phyloP scores from a whole-genome alignment of 1,140 invertebrate genomes.

The Batillaria attramentaria region DNA sequence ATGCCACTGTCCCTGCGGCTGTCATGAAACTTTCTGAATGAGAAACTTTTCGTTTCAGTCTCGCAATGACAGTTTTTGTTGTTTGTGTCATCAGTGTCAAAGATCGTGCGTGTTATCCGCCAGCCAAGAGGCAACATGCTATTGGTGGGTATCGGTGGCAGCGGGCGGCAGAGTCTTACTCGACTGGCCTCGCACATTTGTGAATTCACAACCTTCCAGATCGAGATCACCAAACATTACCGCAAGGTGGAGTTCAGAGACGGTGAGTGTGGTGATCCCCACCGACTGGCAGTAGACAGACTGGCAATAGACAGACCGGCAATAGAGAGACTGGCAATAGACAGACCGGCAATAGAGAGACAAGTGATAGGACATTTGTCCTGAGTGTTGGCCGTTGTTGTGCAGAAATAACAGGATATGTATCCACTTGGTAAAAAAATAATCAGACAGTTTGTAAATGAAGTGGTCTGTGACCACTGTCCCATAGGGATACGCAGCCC shows the following conservation, averaged over 20 bases:
- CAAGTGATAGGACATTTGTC: not conserved
- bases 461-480: too few relatives aligned
- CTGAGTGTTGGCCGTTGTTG: not conserved
- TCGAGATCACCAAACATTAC: conserved; percentile 85
- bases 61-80: too few relatives aligned
- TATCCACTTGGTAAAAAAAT: too few relatives aligned
- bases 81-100: conserved; percentile 80
- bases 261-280: conserved; percentile 56
- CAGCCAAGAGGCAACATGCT: conserved; percentile 87
- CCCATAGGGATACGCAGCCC: too few relatives aligned
- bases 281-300: not conserved
- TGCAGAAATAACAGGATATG: too few relatives aligned
- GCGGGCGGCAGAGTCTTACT: conserved; percentile 70
- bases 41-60: too few relatives aligned
- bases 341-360: not conserved
- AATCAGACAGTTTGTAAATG: too few relatives aligned
- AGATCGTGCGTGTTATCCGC: conserved; percentile 86
- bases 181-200: conserved; percentile 76
- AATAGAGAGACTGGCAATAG: too few relatives aligned
- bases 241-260: conserved; percentile 84
- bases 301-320: not conserved
- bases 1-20: too few relatives aligned
- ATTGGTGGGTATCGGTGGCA: conserved; percentile 83
- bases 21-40: too few relatives aligned
- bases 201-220: conserved; percentile 83